Percentiles rank a stretch among this genome's conserved stretches.
Conservation (phyloP, 2,113 vertebrate species). For the Craseonycteris thonglongyai region DNA sequence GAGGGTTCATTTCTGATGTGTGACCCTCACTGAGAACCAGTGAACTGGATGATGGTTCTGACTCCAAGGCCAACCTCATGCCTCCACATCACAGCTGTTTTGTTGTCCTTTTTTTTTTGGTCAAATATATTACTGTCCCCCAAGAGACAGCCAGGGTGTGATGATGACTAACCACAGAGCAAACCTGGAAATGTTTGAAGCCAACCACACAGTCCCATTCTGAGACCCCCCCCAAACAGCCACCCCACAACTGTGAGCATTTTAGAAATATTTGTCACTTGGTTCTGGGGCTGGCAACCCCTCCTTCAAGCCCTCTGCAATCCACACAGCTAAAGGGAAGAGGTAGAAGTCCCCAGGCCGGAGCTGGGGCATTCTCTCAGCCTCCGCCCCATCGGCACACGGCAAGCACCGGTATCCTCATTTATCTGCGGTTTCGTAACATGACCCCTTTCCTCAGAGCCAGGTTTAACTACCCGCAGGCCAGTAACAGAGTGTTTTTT, state of each 20-base stretch:
- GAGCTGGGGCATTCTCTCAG: background rate
- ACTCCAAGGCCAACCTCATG: background rate
- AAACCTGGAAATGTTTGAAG: background rate
- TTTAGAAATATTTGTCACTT: background rate
- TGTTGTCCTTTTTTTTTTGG: background rate
- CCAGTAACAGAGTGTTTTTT: slow-evolving; percentile 29
- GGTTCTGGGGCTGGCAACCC: background rate
- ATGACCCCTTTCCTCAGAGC: slow-evolving; percentile 20
- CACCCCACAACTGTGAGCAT: background rate
- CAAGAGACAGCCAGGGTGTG: background rate
- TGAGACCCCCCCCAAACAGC: background rate
- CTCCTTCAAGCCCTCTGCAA: background rate
- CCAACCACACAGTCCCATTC: background rate
- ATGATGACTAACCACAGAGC: background rate
- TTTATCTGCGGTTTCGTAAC: slow-evolving; percentile 12
- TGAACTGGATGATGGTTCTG: background rate
- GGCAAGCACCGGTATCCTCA: background rate
- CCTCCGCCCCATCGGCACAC: background rate
- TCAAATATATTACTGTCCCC: background rate
- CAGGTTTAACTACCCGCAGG: slow-evolving; percentile 7
- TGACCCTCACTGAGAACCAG: background rate
- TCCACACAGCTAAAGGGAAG: background rate
- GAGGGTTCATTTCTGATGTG: background rate
- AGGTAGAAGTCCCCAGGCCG: background rate
- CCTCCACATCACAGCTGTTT: background rate